Conservation (phyloP, 2,888 invertebrate genomes). For the Tromatobia lineatoria region DNA sequence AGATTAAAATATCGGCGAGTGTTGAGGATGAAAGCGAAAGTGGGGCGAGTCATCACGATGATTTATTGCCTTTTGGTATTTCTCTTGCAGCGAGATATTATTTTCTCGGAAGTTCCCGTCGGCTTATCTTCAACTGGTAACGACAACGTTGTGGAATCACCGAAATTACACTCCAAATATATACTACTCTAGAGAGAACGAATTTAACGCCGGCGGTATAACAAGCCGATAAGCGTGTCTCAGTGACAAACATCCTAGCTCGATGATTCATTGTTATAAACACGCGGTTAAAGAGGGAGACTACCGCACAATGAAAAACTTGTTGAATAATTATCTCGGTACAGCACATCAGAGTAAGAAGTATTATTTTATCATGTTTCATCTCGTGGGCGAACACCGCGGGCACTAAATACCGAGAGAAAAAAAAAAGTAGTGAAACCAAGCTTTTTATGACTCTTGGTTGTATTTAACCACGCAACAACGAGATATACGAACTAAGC, state of each 20-base stretch:
- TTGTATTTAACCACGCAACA: conserved; percentile 1
- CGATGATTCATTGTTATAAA: conserved; percentile 61
- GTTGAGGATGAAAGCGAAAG: background rate
- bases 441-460: conserved; percentile 47
- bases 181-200: conserved; percentile 21
- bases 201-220: conserved; percentile 37
- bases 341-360: conserved; percentile 10
- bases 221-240: conserved; percentile 56
- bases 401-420: conserved; percentile 22
- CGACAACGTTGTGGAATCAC: conserved; percentile 16
- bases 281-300: background rate
- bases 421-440: conserved; percentile 12
- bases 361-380: conserved; percentile 15
- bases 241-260: conserved; percentile 41
- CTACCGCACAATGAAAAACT: background rate
- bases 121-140: conserved; percentile 44
- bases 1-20: background rate
- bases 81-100: conserved; percentile 16
- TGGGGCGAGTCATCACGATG: conserved; percentile 9
- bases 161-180: conserved; percentile 13
- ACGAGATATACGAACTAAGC: conserved; percentile 32
- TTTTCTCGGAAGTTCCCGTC: background rate
- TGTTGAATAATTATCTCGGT: conserved; percentile 61
- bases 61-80: conserved; percentile 29
- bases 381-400: conserved; percentile 22